A percentile compares a stretch with the other conserved stretches of the same genome.
Evolutionary conservation across 2,888 invertebrate genomes (phyloP).

Genomic region (Acleris laterana): DNA sequence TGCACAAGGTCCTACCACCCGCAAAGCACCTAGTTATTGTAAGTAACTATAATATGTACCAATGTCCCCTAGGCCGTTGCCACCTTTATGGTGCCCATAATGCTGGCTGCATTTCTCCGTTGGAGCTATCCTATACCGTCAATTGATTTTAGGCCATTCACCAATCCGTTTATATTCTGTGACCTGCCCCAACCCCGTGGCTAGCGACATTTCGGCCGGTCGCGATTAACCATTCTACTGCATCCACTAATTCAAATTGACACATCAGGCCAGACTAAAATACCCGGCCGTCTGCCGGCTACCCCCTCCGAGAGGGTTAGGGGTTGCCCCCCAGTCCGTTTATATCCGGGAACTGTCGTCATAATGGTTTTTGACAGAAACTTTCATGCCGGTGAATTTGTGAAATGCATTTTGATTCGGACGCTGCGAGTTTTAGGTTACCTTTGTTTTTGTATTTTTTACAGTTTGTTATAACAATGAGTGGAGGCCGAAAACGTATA

Average conservation of each 20-base stretch:
- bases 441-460: neutral
- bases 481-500: too few relatives aligned
- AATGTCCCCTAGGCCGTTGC: too few relatives aligned
- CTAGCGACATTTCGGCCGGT: constrained; percentile 48
- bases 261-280: constrained; percentile 81
- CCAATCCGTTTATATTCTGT: constrained; percentile 18
- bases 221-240: constrained; percentile 63
- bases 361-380: constrained; percentile 71
- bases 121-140: too few relatives aligned
- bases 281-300: constrained; percentile 65
- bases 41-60: too few relatives aligned
- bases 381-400: constrained; percentile 47
- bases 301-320: constrained; percentile 44
- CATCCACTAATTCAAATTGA: constrained; percentile 80
- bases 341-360: constrained; percentile 55
- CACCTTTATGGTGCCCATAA: too few relatives aligned
- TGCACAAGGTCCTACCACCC: too few relatives aligned
- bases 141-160: constrained; percentile 1
- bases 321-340: constrained; percentile 49
- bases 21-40: too few relatives aligned
- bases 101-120: too few relatives aligned
- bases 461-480: neutral
- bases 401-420: constrained; percentile 40
- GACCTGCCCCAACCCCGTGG: constrained; percentile 57
- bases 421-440: constrained; percentile 3